Conservation (phyloP, 2,113 vertebrate genomes). For the Cepphus grylle region DNA sequence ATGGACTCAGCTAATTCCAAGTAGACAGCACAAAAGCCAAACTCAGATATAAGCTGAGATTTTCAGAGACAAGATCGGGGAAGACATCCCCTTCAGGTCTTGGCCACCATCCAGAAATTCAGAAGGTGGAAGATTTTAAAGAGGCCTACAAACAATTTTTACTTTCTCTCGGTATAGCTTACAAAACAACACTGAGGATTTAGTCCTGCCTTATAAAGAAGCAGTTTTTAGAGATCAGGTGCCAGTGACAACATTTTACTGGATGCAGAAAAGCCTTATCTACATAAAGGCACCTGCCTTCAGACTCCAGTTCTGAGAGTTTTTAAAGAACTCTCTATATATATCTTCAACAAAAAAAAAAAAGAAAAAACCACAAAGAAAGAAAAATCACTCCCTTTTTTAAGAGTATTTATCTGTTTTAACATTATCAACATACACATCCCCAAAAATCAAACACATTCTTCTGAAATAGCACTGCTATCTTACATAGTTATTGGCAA, state of each 20-base stretch:
- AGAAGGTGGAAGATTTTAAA: not conserved
- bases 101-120: not conserved
- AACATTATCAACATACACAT: not conserved
- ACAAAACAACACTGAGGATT: not conserved
- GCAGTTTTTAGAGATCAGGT: not conserved
- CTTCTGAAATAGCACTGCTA: not conserved
- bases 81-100: not conserved
- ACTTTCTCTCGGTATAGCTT: not conserved
- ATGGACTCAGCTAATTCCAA: not conserved
- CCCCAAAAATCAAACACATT: not conserved
- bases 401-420: not conserved
- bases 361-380: no score
- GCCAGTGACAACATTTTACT: not conserved
- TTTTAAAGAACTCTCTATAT: not conserved
- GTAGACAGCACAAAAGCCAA: not conserved
- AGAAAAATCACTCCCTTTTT: not conserved
- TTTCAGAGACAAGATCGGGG: not conserved
- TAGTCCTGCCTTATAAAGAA: not conserved
- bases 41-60: not conserved
- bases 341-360: no score
- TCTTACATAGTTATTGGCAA: not conserved
- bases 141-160: not conserved
- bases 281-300: not conserved
- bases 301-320: not conserved
- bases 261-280: not conserved